Base-by-base conservation (phyloP, 1,140 invertebrate species). In the Phocides pigmalion region DNA sequence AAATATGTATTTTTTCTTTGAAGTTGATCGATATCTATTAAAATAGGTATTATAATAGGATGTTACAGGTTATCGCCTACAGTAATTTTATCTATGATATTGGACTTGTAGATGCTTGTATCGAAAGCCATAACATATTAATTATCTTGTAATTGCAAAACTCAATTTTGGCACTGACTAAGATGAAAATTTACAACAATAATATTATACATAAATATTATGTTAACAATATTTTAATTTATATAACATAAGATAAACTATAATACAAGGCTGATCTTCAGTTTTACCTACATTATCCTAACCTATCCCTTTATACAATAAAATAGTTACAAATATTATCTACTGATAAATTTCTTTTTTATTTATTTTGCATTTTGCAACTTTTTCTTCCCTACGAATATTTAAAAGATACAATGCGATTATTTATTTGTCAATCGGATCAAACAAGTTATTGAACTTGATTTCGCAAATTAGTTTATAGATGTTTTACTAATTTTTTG, bases 301-400 rank as follows among this genome's bases (percentile, higher is more conserved):
- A 67, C 63, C 54, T 68, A 64, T 65, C 74, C 71, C 32, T 81
- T 77, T 74, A 71, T 76, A 76, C 71, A 75, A 70, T 67, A 72
- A 67, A 74, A 66, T 70, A 70, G 39, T 56, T 68, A 77, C 46
- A 64, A 70, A 59, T 68, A 66, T 61, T 68, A 47, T 68, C 69
- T 73, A 72, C 66, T 66, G 32, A 47, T 12, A 44, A 47, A 46
- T 5, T 47, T 47, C 25, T 46, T 46, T 47, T 22, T 47, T 3
- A 1, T 22, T 22, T n/a, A 35, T 35, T 35, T 35, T 35, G 9
- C 9, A n/a, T 0, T 35, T 35, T 35, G n/a, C n/a, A n/a, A n/a
- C n/a, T n/a, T n/a, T n/a, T n/a, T n/a, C n/a, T 35, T 35, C 11
- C 3, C 8, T 35, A 35, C 11, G 11, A n/a, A 35, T 4, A 35